phyloP scores from a whole-genome alignment of 2,888 invertebrate genomes.

The Drosophila pegasa region DNA sequence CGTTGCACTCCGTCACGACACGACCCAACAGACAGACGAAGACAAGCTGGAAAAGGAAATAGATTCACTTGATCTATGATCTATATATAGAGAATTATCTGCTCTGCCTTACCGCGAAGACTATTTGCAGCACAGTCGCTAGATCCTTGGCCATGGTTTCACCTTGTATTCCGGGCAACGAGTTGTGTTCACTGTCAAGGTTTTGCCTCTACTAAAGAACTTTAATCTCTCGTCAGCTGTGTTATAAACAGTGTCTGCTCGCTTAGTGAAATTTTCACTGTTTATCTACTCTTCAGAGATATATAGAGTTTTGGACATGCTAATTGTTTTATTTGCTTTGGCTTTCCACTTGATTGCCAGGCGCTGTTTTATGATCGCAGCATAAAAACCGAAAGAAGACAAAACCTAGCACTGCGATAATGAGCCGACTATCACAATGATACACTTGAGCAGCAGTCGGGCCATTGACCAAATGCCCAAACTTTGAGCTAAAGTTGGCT shows the following conservation, averaged over 20 bases:
- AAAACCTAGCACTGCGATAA: slow-evolving; percentile 26
- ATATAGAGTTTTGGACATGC: slow-evolving; percentile 34
- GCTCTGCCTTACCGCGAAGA: slow-evolving; percentile 23
- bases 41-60: slow-evolving; percentile 25
- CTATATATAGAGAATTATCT: neutral
- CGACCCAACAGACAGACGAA: slow-evolving; percentile 28
- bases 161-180: neutral
- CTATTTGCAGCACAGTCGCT: slow-evolving; percentile 1
- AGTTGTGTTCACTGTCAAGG: slow-evolving; percentile 64
- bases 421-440: slow-evolving; percentile 11
- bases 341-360: slow-evolving; percentile 66
- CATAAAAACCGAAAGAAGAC: slow-evolving; percentile 21
- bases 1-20: slow-evolving; percentile 68
- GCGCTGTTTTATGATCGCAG: slow-evolving; percentile 36
- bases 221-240: slow-evolving; percentile 18
- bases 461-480: slow-evolving; percentile 18
- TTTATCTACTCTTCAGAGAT: slow-evolving; percentile 52
- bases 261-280: slow-evolving; percentile 48
- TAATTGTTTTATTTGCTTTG: slow-evolving; percentile 69
- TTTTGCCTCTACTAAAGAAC: slow-evolving; percentile 50
- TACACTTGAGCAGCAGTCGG: slow-evolving; percentile 4
- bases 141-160: slow-evolving; percentile 27
- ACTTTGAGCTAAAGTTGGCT: neutral
- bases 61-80: neutral
- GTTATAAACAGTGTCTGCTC: slow-evolving; percentile 24